phyloP scores from a whole-genome alignment of 1,140 invertebrate genomes.

The Ceratina calcarata region DNA sequence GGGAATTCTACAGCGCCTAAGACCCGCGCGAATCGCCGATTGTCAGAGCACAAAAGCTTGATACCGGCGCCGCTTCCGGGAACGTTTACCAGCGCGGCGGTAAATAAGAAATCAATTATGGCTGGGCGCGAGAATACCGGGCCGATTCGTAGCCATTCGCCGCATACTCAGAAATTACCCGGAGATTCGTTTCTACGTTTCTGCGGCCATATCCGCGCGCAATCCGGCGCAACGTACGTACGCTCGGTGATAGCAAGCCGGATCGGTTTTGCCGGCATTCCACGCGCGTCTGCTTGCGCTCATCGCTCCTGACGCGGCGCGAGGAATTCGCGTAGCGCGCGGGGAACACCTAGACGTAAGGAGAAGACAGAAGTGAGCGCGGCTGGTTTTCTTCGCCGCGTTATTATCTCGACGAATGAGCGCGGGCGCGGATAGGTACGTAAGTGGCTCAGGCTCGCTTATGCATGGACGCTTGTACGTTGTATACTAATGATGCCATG shows the following conservation, averaged over 20 bases:
- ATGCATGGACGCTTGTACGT: constrained; percentile 52
- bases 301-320: constrained; percentile 45
- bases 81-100: neutral
- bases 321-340: constrained; percentile 47
- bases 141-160: constrained; percentile 18
- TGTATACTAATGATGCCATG: constrained; percentile 57
- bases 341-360: constrained; percentile 3
- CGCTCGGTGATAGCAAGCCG: constrained; percentile 15
- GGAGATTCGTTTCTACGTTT: constrained; percentile 28
- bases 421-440: constrained; percentile 35
- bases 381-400: constrained; percentile 64
- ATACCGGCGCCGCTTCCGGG: constrained; percentile 19
- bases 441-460: constrained; percentile 59
- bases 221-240: constrained; percentile 18
- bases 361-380: constrained; percentile 19
- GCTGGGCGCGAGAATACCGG: constrained; percentile 29
- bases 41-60: neutral
- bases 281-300: constrained; percentile 57
- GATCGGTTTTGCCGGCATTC: constrained; percentile 60
- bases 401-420: constrained; percentile 60
- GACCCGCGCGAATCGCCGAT: neutral
- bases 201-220: neutral
- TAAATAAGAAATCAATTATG: constrained; percentile 61
- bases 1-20: neutral
- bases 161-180: constrained; percentile 59